Evolutionary conservation across 2,113 vertebrate genomes (phyloP).

Genomic region (Callaeas wilsoni): DNA sequence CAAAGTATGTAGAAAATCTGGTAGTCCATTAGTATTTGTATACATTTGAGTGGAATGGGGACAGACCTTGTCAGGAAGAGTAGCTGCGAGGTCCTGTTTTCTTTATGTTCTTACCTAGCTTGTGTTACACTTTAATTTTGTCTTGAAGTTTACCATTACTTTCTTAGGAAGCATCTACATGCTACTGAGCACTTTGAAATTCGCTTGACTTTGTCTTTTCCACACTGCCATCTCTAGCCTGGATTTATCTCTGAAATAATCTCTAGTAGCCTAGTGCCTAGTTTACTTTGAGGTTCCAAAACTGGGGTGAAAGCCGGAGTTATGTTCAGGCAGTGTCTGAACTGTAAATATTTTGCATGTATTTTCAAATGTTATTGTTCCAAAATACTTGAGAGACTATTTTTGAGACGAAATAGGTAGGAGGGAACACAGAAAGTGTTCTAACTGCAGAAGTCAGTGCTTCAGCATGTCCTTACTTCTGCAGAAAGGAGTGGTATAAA

Average conservation of each 20-base stretch:
- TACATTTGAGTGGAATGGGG: background rate
- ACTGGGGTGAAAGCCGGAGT: background rate
- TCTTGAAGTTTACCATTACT: background rate
- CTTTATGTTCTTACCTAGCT: background rate
- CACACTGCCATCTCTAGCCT: background rate
- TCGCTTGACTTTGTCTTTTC: background rate
- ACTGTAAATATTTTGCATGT: background rate
- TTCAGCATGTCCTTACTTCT: background rate
- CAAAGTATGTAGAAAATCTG: background rate
- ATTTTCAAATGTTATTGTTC: background rate
- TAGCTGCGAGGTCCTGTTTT: background rate
- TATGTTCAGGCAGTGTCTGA: background rate
- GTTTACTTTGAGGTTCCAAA: background rate
- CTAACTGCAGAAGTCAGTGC: background rate
- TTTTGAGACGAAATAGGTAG: background rate
- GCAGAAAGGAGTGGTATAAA: background rate
- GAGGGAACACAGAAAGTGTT: background rate
- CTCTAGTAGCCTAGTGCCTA: background rate
- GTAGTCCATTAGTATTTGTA: background rate
- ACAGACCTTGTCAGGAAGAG: accelerated
- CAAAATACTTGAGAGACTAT: background rate
- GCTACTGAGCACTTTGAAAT: background rate
- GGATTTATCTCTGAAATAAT: background rate
- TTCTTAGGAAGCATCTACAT: background rate
- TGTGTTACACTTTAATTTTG: background rate